A percentile compares a stretch with the other conserved stretches of the same genome.
These are phyloP conservation scores for Apodemia zela DNA, from an alignment of 2,888 invertebrate species.

Conservation along the genomic window DNA sequence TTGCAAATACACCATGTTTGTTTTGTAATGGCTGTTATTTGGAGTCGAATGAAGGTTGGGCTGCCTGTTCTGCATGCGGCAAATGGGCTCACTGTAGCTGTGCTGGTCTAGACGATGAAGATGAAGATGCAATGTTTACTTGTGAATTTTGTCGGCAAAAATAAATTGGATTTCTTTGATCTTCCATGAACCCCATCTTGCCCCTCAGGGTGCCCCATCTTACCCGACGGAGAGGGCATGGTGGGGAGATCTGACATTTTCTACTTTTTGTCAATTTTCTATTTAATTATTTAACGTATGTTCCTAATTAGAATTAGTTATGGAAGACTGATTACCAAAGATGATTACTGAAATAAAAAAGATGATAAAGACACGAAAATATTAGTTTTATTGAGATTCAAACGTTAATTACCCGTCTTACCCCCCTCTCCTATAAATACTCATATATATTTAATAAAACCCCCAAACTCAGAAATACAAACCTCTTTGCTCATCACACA, in stretches of 20 bases:
- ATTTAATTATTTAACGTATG: conserved; percentile 21
- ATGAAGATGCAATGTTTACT: conserved; percentile 6
- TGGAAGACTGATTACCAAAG: conserved; percentile 26
- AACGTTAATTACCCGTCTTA: conserved; percentile 24
- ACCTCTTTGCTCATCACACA: too few species aligned
- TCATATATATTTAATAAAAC: too few species aligned
- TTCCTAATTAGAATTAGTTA: conserved; percentile 24
- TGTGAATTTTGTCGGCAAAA: conserved; percentile 28
- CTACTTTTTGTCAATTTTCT: conserved; percentile 21
- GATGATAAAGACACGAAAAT: conserved; percentile 17
- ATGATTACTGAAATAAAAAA: conserved; percentile 23
- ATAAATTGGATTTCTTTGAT: too few species aligned
- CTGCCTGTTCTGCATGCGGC: conserved; percentile 30
- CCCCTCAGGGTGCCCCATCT: too few species aligned
- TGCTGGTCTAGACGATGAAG: conserved; percentile 11
- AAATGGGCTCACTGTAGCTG: conserved; percentile 16
- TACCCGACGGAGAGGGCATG: too few species aligned
- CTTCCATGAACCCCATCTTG: too few species aligned
- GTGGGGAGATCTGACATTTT: conserved; percentile 23
- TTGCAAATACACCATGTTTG: conserved; percentile 29
- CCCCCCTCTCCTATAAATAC: too few species aligned
- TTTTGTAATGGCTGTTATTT: conserved; percentile 33
- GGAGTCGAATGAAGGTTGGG: conserved; percentile 37
- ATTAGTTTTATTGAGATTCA: conserved; percentile 21
- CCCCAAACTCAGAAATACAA: too few species aligned